phyloP scores from a whole-genome alignment of 1,140 invertebrate genomes.

The Cotesia glomerata region DNA sequence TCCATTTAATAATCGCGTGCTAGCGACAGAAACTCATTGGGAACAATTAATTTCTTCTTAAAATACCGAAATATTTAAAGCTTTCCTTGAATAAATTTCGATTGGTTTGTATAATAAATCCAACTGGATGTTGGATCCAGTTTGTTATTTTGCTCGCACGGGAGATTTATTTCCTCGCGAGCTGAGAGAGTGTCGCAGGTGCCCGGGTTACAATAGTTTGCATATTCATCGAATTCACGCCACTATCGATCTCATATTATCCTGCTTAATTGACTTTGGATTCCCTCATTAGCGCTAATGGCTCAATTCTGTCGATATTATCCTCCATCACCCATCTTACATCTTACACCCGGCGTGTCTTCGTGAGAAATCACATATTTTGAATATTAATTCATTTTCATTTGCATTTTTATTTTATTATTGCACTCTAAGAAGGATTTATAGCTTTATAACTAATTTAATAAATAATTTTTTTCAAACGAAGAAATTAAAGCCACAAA shows the following conservation, averaged over 20 bases:
- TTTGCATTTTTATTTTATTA: too few relatives aligned
- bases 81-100: too few relatives aligned
- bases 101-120: too few relatives aligned
- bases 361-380: too few relatives aligned
- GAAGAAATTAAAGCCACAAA: too few relatives aligned
- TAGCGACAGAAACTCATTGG: neutral
- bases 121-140: too few relatives aligned
- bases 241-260: conserved; percentile 50
- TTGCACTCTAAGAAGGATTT: too few relatives aligned
- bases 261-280: conserved; percentile 54
- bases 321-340: neutral
- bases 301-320: conserved; percentile 41
- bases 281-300: conserved; percentile 53
- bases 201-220: conserved; percentile 41
- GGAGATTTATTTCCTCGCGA: conserved; percentile 9
- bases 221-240: conserved; percentile 49
- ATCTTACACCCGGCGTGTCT: too few relatives aligned
- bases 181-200: neutral
- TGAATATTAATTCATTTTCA: too few relatives aligned
- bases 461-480: too few relatives aligned
- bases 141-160: neutral
- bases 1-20: conserved; percentile 29
- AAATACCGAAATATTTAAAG: neutral
- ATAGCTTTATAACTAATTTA: too few relatives aligned
- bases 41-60: neutral